Evolutionary conservation across 2,888 invertebrate genomes (phyloP), one percentile per base, ranked within the genome.

Genomic region (Caenorhabditis plicata): DNA sequence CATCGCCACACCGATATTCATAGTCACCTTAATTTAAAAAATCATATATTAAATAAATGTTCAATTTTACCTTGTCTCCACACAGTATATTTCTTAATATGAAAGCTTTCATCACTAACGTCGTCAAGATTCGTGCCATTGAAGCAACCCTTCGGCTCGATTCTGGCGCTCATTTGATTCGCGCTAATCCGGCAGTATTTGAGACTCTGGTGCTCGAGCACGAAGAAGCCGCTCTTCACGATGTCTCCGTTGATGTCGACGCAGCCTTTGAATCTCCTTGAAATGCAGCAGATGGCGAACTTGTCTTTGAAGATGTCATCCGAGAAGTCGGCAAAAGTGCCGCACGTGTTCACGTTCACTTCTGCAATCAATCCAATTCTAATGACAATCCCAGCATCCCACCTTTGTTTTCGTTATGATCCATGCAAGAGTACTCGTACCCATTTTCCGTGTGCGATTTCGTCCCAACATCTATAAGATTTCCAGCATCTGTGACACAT

Each of bases 81-180:
- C 32, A 67, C 56, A 1, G 68, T 50, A 38, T 75, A 75, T 29
- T 71, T 70, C 17, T 68, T 64, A 27, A 77, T 64, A 42, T 77
- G 76, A n/a, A 71, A 57, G n/a, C 39, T 35, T 4, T 53, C 48
- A 44, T 73, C 69, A 22, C 68, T 53, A 1, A 71, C 52, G 45
- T 71, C 68, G 45, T 73, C 76, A 13, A 57, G 47, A 4, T 20
- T 27, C 7, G 70, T 70, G 9, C 77, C 77, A 38, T 75, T 77
- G 52, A 77, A 77, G 36, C 77, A 77, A 71, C 76, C 76, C 57
- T 63, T 71, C 11, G 71, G 62, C 42, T 77, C 76, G 35, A 74
- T 71, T 17, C 70, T 57, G 2, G 66, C 76, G 22, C 58, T 42
- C 38, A 67, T 29, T 9, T 71, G 68, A 46, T 72, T 60, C 31